Percentiles rank a stretch among this genome's conserved stretches.
Evolutionary conservation across 1,140 invertebrate genomes (phyloP).

Genomic region (Panonychus citri): DNA sequence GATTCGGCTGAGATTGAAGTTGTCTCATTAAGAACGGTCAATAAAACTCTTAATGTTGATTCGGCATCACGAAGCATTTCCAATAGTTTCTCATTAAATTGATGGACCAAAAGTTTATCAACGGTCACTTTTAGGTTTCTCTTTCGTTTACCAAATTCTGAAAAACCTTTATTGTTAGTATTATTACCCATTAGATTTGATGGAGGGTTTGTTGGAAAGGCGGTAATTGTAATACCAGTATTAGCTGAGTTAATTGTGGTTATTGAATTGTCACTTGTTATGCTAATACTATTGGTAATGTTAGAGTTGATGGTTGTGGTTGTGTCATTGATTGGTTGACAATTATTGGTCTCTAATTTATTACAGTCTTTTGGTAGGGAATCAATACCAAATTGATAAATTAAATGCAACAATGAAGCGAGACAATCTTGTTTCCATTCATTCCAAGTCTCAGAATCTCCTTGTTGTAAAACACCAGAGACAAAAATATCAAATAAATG

Average conservation of each 20-base stretch:
- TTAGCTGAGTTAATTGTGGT: not conserved
- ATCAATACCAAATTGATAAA: slow-evolving; percentile 47
- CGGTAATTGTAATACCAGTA: not conserved
- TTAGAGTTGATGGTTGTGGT: not conserved
- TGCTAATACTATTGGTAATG: not conserved
- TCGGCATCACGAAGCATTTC: slow-evolving; percentile 51
- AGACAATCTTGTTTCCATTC: slow-evolving; percentile 79
- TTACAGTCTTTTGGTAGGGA: not conserved
- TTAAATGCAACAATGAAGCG: slow-evolving; percentile 51
- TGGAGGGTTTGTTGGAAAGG: not conserved
- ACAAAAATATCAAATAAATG: slow-evolving; percentile 78
- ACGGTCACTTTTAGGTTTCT: slow-evolving; percentile 18
- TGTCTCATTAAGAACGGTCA: slow-evolving; percentile 62
- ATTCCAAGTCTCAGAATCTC: slow-evolving; percentile 24
- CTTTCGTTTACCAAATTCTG: slow-evolving; percentile 19
- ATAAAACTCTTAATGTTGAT: slow-evolving; percentile 50
- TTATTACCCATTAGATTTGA: not conserved
- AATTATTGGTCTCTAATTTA: not conserved
- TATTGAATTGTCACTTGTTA: not conserved
- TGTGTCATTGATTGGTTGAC: not conserved
- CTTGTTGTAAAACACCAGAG: slow-evolving; percentile 37
- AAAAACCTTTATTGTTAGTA: slow-evolving; percentile 6
- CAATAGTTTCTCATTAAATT: slow-evolving; percentile 42
- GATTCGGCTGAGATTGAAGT: slow-evolving; percentile 45
- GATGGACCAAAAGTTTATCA: slow-evolving; percentile 39